These are phyloP conservation scores for Lepidotrigona ventralis DNA, from an alignment of 1,140 invertebrate species.

Conservation along the genomic window DNA sequence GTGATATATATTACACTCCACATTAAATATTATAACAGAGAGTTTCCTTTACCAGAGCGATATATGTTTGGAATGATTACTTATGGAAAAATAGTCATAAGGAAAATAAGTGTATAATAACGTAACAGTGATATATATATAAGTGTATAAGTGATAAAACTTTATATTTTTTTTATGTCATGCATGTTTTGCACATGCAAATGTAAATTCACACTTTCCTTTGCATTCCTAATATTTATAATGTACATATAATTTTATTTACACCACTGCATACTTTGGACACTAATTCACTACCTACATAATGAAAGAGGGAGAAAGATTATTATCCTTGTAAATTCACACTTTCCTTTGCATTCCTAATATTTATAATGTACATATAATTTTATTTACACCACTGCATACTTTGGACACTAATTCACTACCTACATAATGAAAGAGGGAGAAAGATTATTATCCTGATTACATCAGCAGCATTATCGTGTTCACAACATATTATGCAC, in stretches of 20 bases:
- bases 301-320: constrained; percentile 57
- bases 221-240: constrained; percentile 16
- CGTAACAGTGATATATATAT: no score
- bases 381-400: constrained; percentile 25
- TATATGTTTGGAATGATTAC: background rate
- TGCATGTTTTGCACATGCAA: constrained; percentile 10
- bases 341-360: constrained; percentile 8
- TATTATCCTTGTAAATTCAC: background rate
- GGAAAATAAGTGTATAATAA: background rate
- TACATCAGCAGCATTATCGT: constrained; percentile 43
- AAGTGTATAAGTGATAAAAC: background rate
- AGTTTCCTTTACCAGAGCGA: background rate
- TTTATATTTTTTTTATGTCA: background rate
- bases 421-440: constrained; percentile 44
- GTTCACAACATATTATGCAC: constrained; percentile 42
- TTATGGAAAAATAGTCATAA: background rate
- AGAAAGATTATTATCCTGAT: constrained; percentile 48
- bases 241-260: constrained; percentile 1
- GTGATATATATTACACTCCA: no score
- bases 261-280: constrained; percentile 26
- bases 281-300: constrained; percentile 25
- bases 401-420: constrained; percentile 25
- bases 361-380: constrained; percentile 8
- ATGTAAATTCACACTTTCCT: background rate
- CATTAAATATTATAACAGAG: background rate